These are phyloP conservation scores for Rana temporaria DNA, from an alignment of 2,113 vertebrate genomes.

Conservation along the genomic window DNA sequence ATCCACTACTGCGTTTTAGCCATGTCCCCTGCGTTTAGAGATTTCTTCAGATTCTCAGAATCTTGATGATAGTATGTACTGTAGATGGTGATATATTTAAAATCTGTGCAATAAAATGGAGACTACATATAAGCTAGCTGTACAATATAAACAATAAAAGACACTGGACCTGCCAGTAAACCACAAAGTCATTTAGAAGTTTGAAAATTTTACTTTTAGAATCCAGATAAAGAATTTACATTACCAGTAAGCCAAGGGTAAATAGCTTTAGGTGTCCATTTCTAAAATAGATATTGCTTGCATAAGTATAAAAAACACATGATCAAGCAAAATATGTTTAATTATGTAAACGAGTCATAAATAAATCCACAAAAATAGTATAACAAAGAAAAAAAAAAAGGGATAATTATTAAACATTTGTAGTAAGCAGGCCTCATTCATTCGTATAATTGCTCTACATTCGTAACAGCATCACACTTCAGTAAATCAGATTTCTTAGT, in stretches of 20 bases:
- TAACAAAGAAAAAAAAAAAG: conserved; percentile 83
- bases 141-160: conserved; percentile 22
- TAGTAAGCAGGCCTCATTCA: conserved; percentile 69
- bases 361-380: conserved; percentile 94
- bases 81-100: no score
- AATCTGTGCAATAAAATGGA: neutral
- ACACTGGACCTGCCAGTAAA: conserved; percentile 62
- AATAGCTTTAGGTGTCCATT: conserved; percentile 43
- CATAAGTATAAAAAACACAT: conserved; percentile 63
- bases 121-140: neutral
- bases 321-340: conserved; percentile 83
- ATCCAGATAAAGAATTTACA: conserved; percentile 56
- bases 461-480: conserved; percentile 65
- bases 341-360: conserved; percentile 96
- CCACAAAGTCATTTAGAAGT: conserved; percentile 42
- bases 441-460: conserved; percentile 70
- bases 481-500: conserved; percentile 71
- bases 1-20: no score
- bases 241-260: conserved; percentile 53
- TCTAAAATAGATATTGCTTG: conserved; percentile 60
- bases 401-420: conserved; percentile 63
- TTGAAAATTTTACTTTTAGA: conserved; percentile 47
- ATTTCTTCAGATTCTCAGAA: no score
- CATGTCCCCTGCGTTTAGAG: no score
- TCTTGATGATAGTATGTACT: no score